Base-by-base conservation (phyloP, 2,113 vertebrate genomes). In the Syngnathus floridae region DNA sequence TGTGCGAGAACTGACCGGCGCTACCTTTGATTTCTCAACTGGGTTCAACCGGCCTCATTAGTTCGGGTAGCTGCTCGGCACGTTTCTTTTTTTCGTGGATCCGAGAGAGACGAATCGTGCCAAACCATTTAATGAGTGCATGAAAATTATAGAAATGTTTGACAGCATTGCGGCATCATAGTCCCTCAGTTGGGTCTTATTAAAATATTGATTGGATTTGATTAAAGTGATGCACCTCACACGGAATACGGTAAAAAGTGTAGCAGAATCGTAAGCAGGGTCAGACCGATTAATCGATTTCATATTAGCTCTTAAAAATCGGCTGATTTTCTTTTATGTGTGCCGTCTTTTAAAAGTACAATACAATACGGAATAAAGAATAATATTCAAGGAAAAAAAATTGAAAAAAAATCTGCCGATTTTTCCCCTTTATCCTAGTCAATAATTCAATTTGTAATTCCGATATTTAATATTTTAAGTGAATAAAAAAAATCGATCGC, bases 21-120 rank as follows among this genome's bases (percentile, higher is more conserved):
- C 75, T 76, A 81, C 63, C 77, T 86, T 80, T 84, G 80, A 89
- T 86, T 61, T 40, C 81, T 66, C n/a, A 17, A 57, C 89, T 88
- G 71, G 40, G 43, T 46, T 46, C 43, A 1, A 87, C 72, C 38
- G 13, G 60, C 51, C 78, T 90, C 72, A 76, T 87, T 86, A 82
- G 71, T 77, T 83, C 78, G 72, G 72, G 54, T 22, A 83, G 72
- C 74, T 84, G 70, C 76, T 72, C 75, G 36, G 21, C 21, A 70
- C 58, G 72, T 56, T 68, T 76, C 31, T 65, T 16, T 46, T 55
- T 76, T 60, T 64, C 31, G 43, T 48, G 21, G 35, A 8, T 51
- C 19, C 14, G 3, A 22, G 17, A 36, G 45, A 19, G 6, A 3
- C 26, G 62, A 48, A 43, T 38, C 11, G 19, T 21, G 36, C 26